Evolutionary conservation across 2,888 invertebrate species (phyloP).

Genomic region (Tuberolachnus salignus): DNA sequence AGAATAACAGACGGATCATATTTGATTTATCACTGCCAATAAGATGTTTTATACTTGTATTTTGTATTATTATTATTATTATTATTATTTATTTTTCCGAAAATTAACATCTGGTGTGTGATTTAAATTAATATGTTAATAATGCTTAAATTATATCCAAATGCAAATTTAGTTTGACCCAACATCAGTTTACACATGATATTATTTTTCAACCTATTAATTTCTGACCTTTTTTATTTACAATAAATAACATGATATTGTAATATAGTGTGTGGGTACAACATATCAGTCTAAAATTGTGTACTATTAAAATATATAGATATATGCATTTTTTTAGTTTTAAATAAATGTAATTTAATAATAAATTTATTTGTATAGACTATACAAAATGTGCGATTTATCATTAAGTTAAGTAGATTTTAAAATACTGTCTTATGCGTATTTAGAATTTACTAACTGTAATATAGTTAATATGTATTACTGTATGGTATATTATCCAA

Average conservation of each 20-base stretch:
- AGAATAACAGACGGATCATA: slow-evolving; percentile 30
- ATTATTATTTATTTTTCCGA: slow-evolving; percentile 4
- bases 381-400: slow-evolving; percentile 34
- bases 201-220: not conserved
- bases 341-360: slow-evolving; percentile 16
- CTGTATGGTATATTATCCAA: no score
- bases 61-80: slow-evolving; percentile 42
- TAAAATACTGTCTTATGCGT: not conserved
- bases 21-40: slow-evolving; percentile 53
- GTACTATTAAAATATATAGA: slow-evolving; percentile 15
- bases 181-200: slow-evolving; percentile 23
- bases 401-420: not conserved
- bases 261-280: slow-evolving; percentile 17
- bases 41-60: slow-evolving; percentile 29
- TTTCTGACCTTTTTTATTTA: slow-evolving; percentile 24
- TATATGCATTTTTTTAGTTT: slow-evolving; percentile 27
- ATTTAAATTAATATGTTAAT: slow-evolving; percentile 37
- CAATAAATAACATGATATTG: slow-evolving; percentile 35
- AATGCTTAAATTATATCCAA: slow-evolving; percentile 41
- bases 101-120: slow-evolving; percentile 54
- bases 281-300: slow-evolving; percentile 37
- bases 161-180: slow-evolving; percentile 35
- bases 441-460: not conserved
- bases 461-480: not conserved
- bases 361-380: slow-evolving; percentile 12